These are phyloP conservation scores for Procambarus virginalis DNA, from an alignment of 1,140 invertebrate genomes.

Conservation along the genomic window DNA sequence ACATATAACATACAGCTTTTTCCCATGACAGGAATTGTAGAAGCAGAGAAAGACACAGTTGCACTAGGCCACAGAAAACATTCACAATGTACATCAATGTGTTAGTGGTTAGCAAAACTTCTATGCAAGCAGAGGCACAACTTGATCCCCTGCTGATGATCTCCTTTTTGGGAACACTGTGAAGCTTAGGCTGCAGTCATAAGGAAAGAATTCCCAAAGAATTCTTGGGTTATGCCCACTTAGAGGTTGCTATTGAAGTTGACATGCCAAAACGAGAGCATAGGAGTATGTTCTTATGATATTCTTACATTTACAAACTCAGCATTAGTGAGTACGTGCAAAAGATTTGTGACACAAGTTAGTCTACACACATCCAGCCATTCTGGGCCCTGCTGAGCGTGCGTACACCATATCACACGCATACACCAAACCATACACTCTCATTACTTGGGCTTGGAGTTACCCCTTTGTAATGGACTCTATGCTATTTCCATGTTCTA, in stretches of 20 bases:
- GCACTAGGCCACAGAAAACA: slow-evolving; percentile 52
- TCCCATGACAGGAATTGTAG: slow-evolving; percentile 21
- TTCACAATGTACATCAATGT: slow-evolving; percentile 55
- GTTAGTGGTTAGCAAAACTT: slow-evolving; percentile 55
- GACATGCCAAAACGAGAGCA: slow-evolving; percentile 24
- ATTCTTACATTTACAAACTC: slow-evolving; percentile 50
- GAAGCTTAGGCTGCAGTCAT: slow-evolving; percentile 29
- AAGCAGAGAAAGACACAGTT: slow-evolving; percentile 50
- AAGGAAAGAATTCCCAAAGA: slow-evolving; percentile 30
- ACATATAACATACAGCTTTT: slow-evolving; percentile 26
- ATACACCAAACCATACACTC: slow-evolving; percentile 39
- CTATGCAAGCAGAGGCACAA: slow-evolving; percentile 51
- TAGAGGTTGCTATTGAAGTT: slow-evolving; percentile 18
- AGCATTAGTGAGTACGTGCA: slow-evolving; percentile 35
- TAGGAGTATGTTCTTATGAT: slow-evolving; percentile 30
- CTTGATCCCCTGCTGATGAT: slow-evolving; percentile 47
- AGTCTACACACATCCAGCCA: slow-evolving; percentile 52
- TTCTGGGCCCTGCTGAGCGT: slow-evolving; percentile 49
- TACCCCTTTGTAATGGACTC: slow-evolving; percentile 17
- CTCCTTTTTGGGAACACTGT: slow-evolving; percentile 13
- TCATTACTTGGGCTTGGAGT: slow-evolving; percentile 17
- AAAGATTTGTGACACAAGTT: slow-evolving; percentile 43
- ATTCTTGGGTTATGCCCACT: slow-evolving; percentile 29
- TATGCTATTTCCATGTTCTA: slow-evolving; percentile 37
- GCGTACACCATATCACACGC: slow-evolving; percentile 42